Evolutionary conservation across 2,888 invertebrate species (phyloP).

Genomic region (Watsonalla binaria): DNA sequence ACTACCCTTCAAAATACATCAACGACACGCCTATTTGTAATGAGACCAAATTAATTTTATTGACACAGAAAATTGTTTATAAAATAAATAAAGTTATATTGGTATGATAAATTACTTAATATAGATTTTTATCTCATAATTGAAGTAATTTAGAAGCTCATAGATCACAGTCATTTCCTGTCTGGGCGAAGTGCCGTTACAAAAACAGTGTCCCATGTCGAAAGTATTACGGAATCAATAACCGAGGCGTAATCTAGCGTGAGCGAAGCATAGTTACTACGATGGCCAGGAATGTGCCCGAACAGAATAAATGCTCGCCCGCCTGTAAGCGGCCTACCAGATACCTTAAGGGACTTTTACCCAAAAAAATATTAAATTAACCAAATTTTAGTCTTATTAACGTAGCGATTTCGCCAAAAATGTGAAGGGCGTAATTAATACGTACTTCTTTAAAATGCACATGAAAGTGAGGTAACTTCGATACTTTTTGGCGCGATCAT

Average conservation of each 20-base stretch:
- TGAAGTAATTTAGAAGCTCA: constrained; percentile 15
- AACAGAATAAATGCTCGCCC: constrained; percentile 35
- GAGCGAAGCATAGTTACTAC: constrained; percentile 45
- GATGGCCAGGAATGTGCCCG: constrained; percentile 53
- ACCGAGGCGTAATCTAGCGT: constrained; percentile 35
- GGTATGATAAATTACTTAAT: neutral
- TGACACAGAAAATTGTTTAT: no score
- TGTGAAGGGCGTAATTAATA: no score
- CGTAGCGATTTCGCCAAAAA: no score
- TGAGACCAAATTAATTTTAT: constrained; percentile 3
- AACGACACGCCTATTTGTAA: constrained; percentile 23
- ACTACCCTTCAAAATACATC: constrained; percentile 33
- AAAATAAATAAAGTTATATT: neutral
- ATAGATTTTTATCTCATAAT: neutral
- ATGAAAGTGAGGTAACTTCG: no score
- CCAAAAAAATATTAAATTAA: no score
- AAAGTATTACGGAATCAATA: constrained; percentile 41
- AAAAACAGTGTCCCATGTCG: constrained; percentile 40
- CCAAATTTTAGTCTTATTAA: no score
- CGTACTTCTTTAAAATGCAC: no score
- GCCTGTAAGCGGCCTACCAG: constrained; percentile 27
- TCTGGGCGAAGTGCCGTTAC: constrained; percentile 11
- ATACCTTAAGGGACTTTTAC: constrained; percentile 2
- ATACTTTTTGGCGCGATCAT: no score
- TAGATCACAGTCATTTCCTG: constrained; percentile 29